Evolutionary conservation across 2,888 invertebrate species (phyloP), one percentile per base, ranked within the genome.

Genomic region (Yponomeuta cagnagella): DNA sequence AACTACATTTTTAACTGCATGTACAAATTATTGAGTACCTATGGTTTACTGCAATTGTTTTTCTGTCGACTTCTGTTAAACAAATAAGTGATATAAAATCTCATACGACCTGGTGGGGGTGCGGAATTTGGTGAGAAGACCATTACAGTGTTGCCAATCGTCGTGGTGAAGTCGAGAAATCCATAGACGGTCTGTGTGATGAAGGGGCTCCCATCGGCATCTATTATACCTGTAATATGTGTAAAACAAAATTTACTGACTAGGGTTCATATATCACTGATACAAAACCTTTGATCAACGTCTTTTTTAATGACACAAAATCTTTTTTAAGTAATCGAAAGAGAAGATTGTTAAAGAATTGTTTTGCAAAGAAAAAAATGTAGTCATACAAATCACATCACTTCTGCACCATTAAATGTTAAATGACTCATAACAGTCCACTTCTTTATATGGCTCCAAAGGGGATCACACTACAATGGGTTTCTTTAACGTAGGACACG

Each of bases 111-210:
- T 91, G 95, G 93, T 82, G 94, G 88, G 33, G 96, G 95, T 37
- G 95, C 95, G 78, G 96, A 97, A 78, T 97, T 96, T 0, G 98
- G 98, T 0, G 97, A 98, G 87, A 98, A 98, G 58, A 98, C 96
- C 97, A 98, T 98, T 70, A 98, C 96, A 15, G 98, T 98, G 84
- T 97, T 97, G 74, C 97, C 98, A 79, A 98, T 97, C 4, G 97
- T 98, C 0, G 98, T 98, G 70, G 97, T 97, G 86, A 98, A 98
- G 88, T 98, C 98, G 76, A 98, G 91, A 88, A 98, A 98, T 71
- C 98, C 98, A 80, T 98, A 98, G 69, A 98, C 98, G 0, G 98
- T 98, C 89, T 98, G 97, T 31, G 98, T 98, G 74, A 96, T 92
- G 75, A 94, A 58, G 8, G 52, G 93, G 75, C 93, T 81, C 71